Evolutionary conservation across 35 echinoderm and acorn worm genomes (phyloP).

Genomic region (Stichopus chloronotus): DNA sequence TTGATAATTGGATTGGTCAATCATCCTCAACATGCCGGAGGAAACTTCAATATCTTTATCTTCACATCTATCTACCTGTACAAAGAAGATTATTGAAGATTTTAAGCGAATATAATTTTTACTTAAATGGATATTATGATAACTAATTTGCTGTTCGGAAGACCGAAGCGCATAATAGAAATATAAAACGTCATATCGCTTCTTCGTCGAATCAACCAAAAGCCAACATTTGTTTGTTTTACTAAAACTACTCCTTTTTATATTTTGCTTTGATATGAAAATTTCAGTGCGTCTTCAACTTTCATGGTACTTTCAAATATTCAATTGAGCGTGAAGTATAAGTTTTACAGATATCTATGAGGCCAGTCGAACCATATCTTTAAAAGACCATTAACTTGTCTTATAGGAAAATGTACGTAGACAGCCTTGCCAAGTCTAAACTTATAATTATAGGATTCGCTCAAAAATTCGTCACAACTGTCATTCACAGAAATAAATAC

Average conservation of each 20-base stretch:
- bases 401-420: neutral
- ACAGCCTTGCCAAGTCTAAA: neutral
- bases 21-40: too few relatives aligned
- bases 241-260: neutral
- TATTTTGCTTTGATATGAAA: neutral
- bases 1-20: too few relatives aligned
- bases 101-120: too few relatives aligned
- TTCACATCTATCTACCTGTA: too few relatives aligned
- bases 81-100: too few relatives aligned
- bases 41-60: too few relatives aligned
- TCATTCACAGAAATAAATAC: slow-evolving; percentile 11
- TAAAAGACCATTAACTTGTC: neutral
- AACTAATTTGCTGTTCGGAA: too few relatives aligned
- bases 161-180: neutral
- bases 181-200: neutral
- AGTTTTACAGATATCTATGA: neutral
- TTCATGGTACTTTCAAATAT: slow-evolving; percentile 15
- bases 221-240: too few relatives aligned
- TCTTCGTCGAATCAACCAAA: too few relatives aligned
- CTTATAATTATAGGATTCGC: neutral
- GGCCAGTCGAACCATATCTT: too few relatives aligned
- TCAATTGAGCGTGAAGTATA: slow-evolving; percentile 6
- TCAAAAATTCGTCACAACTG: neutral
- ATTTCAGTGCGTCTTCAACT: slow-evolving; percentile 29
- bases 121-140: too few relatives aligned